Conservation (phyloP, 2,888 invertebrate species). For the Mesochorus sp. region DNA sequence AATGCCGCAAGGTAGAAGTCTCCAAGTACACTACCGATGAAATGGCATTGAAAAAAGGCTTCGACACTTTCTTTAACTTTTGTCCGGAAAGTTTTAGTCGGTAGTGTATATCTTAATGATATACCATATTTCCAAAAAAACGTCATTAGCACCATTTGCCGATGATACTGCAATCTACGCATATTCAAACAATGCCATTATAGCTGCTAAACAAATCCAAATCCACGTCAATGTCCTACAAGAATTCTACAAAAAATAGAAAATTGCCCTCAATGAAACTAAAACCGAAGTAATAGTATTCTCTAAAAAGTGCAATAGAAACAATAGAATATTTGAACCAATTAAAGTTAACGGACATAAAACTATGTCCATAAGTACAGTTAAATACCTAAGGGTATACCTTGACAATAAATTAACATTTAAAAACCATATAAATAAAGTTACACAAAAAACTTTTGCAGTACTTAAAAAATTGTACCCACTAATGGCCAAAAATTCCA, state of each 20-base stretch:
- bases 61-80: too few species aligned
- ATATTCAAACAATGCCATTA: slow-evolving; percentile 49
- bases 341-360: slow-evolving; percentile 52
- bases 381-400: slow-evolving; percentile 66
- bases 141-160: slow-evolving; percentile 46
- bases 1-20: too few species aligned
- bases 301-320: slow-evolving; percentile 37
- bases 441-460: slow-evolving; percentile 53
- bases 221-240: slow-evolving; percentile 17
- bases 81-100: too few species aligned
- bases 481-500: slow-evolving; percentile 59
- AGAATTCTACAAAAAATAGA: slow-evolving; percentile 54
- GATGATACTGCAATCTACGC: slow-evolving; percentile 63
- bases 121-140: slow-evolving; percentile 11
- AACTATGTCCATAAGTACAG: slow-evolving; percentile 38
- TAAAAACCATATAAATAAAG: slow-evolving; percentile 60
- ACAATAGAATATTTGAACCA: slow-evolving; percentile 48
- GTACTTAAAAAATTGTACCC: slow-evolving; percentile 64
- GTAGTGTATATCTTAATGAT: too few species aligned
- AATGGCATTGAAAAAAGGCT: too few species aligned
- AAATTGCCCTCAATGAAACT: slow-evolving; percentile 52
- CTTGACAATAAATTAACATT: slow-evolving; percentile 60
- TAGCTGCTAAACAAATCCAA: slow-evolving; percentile 46
- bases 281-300: slow-evolving; percentile 58
- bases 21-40: too few species aligned